These are phyloP conservation scores for Cinclus mexicanus DNA, from an alignment of 2,113 vertebrate species.

Conservation along the genomic window DNA sequence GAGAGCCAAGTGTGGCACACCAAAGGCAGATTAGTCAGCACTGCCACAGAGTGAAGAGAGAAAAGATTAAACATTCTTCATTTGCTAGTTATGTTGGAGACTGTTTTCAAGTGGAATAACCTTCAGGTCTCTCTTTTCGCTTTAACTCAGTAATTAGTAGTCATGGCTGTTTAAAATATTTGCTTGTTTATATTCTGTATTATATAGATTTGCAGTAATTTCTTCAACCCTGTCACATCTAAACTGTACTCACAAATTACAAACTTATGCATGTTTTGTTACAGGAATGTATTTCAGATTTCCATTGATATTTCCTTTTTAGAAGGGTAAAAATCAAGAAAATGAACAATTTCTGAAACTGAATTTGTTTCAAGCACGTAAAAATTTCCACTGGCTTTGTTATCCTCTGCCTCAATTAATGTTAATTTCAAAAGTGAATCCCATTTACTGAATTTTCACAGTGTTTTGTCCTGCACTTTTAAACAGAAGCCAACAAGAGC, in stretches of 20 bases:
- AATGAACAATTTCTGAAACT: background rate
- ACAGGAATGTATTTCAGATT: background rate
- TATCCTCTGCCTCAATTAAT: background rate
- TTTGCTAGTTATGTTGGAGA: background rate
- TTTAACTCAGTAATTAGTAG: slow-evolving; percentile 25
- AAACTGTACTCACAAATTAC: background rate
- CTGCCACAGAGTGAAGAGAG: background rate
- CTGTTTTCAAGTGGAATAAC: slow-evolving; percentile 7
- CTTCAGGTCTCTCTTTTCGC: background rate
- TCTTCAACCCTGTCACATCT: background rate
- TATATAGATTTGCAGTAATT: background rate
- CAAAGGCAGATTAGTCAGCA: background rate
- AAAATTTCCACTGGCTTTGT: background rate
- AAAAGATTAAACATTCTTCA: background rate
- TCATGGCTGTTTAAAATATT: background rate
- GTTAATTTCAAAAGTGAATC: background rate
- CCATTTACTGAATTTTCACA: background rate
- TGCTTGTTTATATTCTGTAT: background rate
- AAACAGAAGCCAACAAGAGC: background rate
- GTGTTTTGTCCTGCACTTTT: background rate
- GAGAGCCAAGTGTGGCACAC: background rate
- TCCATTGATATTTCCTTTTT: background rate
- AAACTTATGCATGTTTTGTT: background rate
- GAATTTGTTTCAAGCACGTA: background rate
- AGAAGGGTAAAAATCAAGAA: background rate